These are phyloP conservation scores for Oreocharis arfaki DNA, from an alignment of 2,113 vertebrate species.

Conservation along the genomic window DNA sequence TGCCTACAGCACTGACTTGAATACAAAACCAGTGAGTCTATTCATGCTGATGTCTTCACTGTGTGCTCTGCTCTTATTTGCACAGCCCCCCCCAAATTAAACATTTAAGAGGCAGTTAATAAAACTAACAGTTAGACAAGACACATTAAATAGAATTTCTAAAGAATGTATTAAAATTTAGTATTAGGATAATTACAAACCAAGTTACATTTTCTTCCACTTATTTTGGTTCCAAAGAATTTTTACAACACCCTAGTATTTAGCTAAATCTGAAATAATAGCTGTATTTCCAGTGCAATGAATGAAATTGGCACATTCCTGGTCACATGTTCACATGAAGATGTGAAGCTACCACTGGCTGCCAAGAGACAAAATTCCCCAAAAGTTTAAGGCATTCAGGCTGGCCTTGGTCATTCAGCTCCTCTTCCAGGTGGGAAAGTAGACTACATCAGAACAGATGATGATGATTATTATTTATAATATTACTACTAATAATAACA, in stretches of 20 bases:
- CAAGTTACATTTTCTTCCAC: neutral
- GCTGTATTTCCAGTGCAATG: neutral
- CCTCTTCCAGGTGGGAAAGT: neutral
- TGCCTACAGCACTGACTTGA: neutral
- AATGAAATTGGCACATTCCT: neutral
- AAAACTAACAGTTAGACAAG: neutral
- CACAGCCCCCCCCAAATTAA: neutral
- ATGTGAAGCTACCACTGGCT: neutral
- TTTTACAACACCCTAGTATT: neutral
- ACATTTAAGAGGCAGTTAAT: constrained; percentile 24
- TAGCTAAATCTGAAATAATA: neutral
- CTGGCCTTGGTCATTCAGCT: neutral
- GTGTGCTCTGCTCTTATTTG: neutral
- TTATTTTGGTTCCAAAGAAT: neutral
- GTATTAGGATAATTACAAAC: neutral
- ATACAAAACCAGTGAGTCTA: neutral
- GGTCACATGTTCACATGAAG: neutral
- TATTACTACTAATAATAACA: neutral
- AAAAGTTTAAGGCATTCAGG: neutral
- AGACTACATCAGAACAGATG: neutral
- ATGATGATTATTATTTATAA: too few species aligned
- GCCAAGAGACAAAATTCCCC: neutral
- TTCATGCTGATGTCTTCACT: neutral
- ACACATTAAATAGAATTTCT: neutral
- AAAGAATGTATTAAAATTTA: neutral